A percentile compares a stretch with the other conserved stretches of the same genome.
These are phyloP conservation scores for Steinernema carpocapsae DNA, from an alignment of 2,888 invertebrate genomes.

Conservation along the genomic window DNA sequence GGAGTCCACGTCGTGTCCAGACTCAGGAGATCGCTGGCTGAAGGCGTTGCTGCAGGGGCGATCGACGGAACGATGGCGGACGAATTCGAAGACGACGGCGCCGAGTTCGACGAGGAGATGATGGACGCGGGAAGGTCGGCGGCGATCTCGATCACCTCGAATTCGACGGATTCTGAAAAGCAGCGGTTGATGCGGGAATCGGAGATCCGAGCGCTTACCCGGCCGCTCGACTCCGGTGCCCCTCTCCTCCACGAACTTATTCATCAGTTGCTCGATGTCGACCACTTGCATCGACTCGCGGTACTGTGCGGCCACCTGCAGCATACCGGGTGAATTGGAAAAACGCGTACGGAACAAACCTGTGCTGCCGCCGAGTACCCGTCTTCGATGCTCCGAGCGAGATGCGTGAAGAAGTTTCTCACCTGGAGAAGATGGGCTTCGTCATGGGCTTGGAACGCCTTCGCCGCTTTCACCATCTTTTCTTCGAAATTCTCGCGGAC, in stretches of 20 bases:
- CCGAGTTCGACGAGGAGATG: constrained; percentile 43
- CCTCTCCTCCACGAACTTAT: constrained; percentile 88
- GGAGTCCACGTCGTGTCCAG: constrained; percentile 41
- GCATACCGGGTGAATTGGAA: background rate
- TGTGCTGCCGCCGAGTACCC: constrained; percentile 53
- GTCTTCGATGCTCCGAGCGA: constrained; percentile 59
- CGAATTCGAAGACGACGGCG: constrained; percentile 55
- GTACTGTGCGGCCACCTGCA: constrained; percentile 86
- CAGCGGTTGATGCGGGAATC: background rate
- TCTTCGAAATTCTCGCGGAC: constrained; percentile 92
- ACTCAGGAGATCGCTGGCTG: constrained; percentile 47
- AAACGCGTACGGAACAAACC: constrained; percentile 44
- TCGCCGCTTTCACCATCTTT: constrained; percentile 78
- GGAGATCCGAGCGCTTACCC: constrained; percentile 72
- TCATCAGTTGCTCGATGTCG: constrained; percentile 88
- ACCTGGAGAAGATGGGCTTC: constrained; percentile 59
- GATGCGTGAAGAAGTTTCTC: constrained; percentile 44
- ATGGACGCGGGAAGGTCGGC: constrained; percentile 47
- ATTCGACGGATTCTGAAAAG: constrained; percentile 45
- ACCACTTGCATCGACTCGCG: constrained; percentile 87
- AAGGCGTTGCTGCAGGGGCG: constrained; percentile 35
- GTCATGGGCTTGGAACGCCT: constrained; percentile 57
- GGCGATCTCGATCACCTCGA: constrained; percentile 51
- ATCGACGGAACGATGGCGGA: constrained; percentile 45
- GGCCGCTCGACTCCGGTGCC: constrained; percentile 91